phyloP scores from a whole-genome alignment of 2,888 invertebrate genomes.

The Nudaria mundana region DNA sequence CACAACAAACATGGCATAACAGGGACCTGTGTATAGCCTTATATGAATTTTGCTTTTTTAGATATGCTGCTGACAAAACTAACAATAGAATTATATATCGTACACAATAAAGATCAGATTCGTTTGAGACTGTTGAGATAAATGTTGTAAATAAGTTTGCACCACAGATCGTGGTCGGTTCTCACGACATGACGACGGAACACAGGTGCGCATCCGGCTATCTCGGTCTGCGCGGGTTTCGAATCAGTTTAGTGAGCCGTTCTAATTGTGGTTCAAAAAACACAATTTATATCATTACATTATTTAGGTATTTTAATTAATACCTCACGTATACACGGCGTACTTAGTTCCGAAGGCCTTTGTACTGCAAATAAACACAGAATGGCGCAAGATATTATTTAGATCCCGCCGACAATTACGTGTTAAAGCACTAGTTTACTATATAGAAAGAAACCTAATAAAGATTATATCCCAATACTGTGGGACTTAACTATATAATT shows the following conservation, averaged over 20 bases:
- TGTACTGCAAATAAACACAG: no score
- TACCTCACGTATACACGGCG: background rate
- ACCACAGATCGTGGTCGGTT: conserved; percentile 58
- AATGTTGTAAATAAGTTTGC: conserved; percentile 29
- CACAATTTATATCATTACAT: conserved; percentile 29
- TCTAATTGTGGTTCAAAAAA: conserved; percentile 53
- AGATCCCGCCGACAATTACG: no score
- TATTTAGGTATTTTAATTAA: background rate
- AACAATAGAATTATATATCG: conserved; percentile 13
- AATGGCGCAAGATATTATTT: no score
- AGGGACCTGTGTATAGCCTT: conserved; percentile 56
- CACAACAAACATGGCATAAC: conserved; percentile 63
- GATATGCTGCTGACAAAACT: conserved; percentile 10
- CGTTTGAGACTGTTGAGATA: conserved; percentile 17
- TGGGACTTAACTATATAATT: no score
- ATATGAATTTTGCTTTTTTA: conserved; percentile 36
- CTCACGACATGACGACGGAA: conserved; percentile 55
- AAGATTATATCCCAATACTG: no score
- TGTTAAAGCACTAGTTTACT: no score
- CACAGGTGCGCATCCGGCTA: conserved; percentile 80
- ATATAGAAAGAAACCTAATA: no score
- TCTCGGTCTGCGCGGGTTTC: conserved; percentile 57
- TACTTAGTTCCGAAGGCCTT: no score
- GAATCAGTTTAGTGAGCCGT: conserved; percentile 56
- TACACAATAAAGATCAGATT: conserved; percentile 23